Percentiles rank a stretch among this genome's conserved stretches.
Evolutionary conservation across 2,113 vertebrate genomes (phyloP).

Genomic region (Fulica atra): DNA sequence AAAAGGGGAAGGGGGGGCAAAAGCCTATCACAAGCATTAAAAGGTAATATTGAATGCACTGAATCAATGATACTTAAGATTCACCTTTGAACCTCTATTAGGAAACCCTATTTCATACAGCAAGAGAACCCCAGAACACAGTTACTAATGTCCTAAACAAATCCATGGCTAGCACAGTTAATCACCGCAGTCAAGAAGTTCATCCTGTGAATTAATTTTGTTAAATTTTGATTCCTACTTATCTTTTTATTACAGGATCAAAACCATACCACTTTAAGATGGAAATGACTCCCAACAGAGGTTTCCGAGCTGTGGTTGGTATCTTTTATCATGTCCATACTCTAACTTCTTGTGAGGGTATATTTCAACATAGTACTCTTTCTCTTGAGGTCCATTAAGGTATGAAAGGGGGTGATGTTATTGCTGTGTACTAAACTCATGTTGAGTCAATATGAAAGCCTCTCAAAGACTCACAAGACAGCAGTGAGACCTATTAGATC

Average conservation of each 20-base stretch:
- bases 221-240: background rate
- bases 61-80: background rate
- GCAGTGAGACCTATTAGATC: slow-evolving; percentile 47
- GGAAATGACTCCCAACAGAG: background rate
- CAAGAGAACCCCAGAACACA: background rate
- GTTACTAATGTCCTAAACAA: background rate
- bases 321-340: background rate
- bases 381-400: background rate
- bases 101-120: background rate
- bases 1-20: background rate
- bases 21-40: background rate
- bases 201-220: background rate
- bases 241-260: background rate
- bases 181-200: background rate
- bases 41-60: background rate
- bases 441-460: background rate
- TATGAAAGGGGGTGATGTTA: background rate
- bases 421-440: background rate
- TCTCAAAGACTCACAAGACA: background rate
- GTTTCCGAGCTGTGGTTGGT: background rate
- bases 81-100: background rate
- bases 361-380: background rate
- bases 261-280: background rate
- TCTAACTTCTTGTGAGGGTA: background rate
- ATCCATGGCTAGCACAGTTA: background rate